A percentile compares a stretch with the other conserved stretches of the same genome.
phyloP scores from a whole-genome alignment of 1,140 invertebrate genomes.

The Acromyrmex echinatior region DNA sequence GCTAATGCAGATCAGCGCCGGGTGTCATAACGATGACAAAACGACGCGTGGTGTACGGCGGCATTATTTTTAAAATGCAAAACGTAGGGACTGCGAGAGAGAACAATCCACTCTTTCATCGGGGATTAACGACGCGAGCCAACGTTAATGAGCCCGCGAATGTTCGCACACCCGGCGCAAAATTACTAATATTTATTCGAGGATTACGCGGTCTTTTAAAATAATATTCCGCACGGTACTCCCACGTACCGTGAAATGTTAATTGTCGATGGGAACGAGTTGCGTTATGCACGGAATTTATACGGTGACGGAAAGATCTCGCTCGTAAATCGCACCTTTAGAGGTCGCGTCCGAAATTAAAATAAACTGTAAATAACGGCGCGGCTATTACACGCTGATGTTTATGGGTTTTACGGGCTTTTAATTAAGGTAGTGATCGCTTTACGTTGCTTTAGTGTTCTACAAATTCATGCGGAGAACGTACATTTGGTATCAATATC shows the following conservation, averaged over 20 bases:
- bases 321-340: slow-evolving; percentile 43
- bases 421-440: slow-evolving; percentile 15
- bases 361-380: slow-evolving; percentile 31
- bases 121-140: slow-evolving; percentile 45
- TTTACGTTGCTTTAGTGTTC: not conserved
- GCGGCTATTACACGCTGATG: not conserved
- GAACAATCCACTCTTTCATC: slow-evolving; percentile 51
- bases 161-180: slow-evolving; percentile 35
- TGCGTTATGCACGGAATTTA: slow-evolving; percentile 22
- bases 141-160: slow-evolving; percentile 51
- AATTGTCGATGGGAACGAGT: slow-evolving; percentile 29
- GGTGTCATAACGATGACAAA: slow-evolving; percentile 53
- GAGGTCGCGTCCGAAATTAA: slow-evolving; percentile 3
- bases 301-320: slow-evolving; percentile 19
- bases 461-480: not conserved
- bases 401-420: slow-evolving; percentile 18
- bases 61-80: slow-evolving; percentile 61
- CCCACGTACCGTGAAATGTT: slow-evolving; percentile 33
- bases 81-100: not conserved
- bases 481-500: not conserved
- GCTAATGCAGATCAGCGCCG: slow-evolving; percentile 39
- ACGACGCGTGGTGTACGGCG: not conserved
- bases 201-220: slow-evolving; percentile 51
- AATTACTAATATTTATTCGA: slow-evolving; percentile 61
- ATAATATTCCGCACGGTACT: slow-evolving; percentile 35